Percentiles rank a stretch among this genome's conserved stretches.
Evolutionary conservation across 2,113 vertebrate species (phyloP).

Genomic region (Phalacrocorax pelagicus): DNA sequence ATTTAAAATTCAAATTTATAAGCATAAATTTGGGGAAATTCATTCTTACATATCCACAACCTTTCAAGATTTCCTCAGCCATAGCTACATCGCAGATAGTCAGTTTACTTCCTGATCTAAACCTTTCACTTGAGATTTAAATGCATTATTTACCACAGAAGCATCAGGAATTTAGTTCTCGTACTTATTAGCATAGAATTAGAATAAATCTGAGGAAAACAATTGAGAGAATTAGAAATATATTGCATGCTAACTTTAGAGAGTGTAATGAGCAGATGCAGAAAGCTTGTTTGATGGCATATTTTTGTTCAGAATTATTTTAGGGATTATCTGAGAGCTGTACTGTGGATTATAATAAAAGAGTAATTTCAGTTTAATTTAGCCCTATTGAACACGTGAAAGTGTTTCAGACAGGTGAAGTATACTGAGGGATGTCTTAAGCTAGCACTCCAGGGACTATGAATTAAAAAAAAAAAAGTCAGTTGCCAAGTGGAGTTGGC

Average conservation of each 20-base stretch:
- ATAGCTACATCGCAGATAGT: background rate
- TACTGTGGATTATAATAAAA: slow-evolving; percentile 40
- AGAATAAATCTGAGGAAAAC: slow-evolving; percentile 41
- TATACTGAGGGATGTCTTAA: slow-evolving; percentile 45
- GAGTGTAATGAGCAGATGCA: background rate
- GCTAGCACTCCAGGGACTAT: slow-evolving; percentile 55
- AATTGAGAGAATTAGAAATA: slow-evolving; percentile 43
- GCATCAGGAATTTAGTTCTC: background rate
- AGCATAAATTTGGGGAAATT: background rate
- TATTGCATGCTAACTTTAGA: background rate
- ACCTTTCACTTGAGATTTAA: slow-evolving; percentile 24
- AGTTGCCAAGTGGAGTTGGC: slow-evolving; percentile 38
- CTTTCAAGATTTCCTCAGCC: slow-evolving; percentile 7
- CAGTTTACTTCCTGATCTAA: background rate
- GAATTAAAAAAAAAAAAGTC: slow-evolving; percentile 12
- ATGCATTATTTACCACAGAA: slow-evolving; percentile 28
- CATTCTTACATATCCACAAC: background rate
- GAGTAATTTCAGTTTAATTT: slow-evolving; percentile 57
- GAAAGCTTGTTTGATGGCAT: slow-evolving; percentile 39
- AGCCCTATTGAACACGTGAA: slow-evolving; percentile 7
- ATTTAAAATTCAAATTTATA: slow-evolving; percentile 43
- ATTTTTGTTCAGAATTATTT: slow-evolving; percentile 67
- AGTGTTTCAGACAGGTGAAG: slow-evolving; percentile 61
- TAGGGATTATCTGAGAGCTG: slow-evolving; percentile 57
- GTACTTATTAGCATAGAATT: slow-evolving; percentile 34